Evolutionary conservation across 2,888 invertebrate species (phyloP), one percentile per base, ranked within the genome.

Genomic region (Atherix ibis): DNA sequence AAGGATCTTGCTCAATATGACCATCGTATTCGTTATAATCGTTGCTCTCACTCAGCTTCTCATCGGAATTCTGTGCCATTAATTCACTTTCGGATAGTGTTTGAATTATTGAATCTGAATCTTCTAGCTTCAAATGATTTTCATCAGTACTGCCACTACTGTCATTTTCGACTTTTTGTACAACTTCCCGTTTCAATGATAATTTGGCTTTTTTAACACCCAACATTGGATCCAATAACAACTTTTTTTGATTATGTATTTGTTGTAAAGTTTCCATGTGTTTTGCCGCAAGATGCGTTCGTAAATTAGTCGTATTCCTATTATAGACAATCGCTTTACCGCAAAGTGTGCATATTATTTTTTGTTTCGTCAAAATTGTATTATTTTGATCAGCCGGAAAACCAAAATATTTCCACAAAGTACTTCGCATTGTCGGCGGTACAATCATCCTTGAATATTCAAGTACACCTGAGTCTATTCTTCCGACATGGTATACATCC

Each of bases 391-490:
- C 51, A 2, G 57, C 51, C n/a, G 60, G 60, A 41, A 58, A 60
- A 2, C 61, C 60, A 38, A 61, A 60, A 43, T 58, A 53, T 34
- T 54, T 55, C 60, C 60, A 60, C 38, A 56, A 59, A 3, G 53
- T 52, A 43, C 58, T 59, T 36, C 56, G 54, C 59, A 61, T 60
- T n/a, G 35, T 34, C 5, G 37, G 18, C 3, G 43, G 43, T 3
- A 43, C 37, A 4, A 41, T 16, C 17, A 34, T 34, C 6, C 29
- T 28, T 2, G 29, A 28, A 12, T 34, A 34, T 29, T 34, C 34
- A 13, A 34, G 18, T 9, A 34, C n/a, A 17, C 13, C 34, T 14
- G 8, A 29, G 15, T 18, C 29, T 17, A 5, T 26, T 17, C 6
- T 16, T 10, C 10, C 15, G 12, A 4, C 8, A 6, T 28, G 17